Percentiles rank a stretch among this genome's conserved stretches.
These are phyloP conservation scores for Nibea coibor DNA, from an alignment of 2,113 vertebrate genomes.

Conservation along the genomic window DNA sequence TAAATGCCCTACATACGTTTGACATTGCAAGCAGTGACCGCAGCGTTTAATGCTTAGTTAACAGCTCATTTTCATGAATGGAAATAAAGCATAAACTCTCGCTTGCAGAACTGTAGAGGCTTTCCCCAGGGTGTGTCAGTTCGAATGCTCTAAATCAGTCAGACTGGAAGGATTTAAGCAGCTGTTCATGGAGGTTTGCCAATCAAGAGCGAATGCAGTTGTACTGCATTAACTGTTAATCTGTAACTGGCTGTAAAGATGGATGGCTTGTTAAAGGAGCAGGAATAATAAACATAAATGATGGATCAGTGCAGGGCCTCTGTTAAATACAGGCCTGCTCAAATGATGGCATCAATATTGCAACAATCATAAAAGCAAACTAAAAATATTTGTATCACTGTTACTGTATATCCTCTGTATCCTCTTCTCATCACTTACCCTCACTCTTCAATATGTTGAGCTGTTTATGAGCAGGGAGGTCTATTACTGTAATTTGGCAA, in stretches of 20 bases:
- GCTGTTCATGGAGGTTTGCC: conserved; percentile 48
- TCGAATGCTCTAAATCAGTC: conserved; percentile 62
- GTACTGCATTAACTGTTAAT: conserved; percentile 39
- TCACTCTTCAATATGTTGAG: conserved; percentile 44
- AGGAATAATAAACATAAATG: conserved; percentile 25
- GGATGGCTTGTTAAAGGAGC: conserved; percentile 39
- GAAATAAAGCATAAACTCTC: conserved; percentile 28
- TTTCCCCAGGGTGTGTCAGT: conserved; percentile 35
- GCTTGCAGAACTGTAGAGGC: conserved; percentile 20
- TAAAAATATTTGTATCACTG: neutral
- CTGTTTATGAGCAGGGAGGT: conserved; percentile 43
- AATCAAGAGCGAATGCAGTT: conserved; percentile 41
- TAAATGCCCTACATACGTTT: conserved; percentile 34
- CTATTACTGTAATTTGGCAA: conserved; percentile 62
- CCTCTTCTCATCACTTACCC: neutral
- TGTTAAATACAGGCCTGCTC: neutral
- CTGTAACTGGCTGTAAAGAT: conserved; percentile 43
- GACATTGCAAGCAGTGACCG: conserved; percentile 17
- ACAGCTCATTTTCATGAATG: conserved; percentile 21
- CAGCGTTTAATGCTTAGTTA: conserved; percentile 12
- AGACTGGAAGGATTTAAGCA: conserved; percentile 52
- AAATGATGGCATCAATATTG: conserved; percentile 1
- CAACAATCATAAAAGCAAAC: neutral
- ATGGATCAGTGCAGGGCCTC: neutral
- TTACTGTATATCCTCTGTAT: neutral